Base-by-base conservation (phyloP, 1,140 invertebrate genomes). In the Bombus polaris region DNA sequence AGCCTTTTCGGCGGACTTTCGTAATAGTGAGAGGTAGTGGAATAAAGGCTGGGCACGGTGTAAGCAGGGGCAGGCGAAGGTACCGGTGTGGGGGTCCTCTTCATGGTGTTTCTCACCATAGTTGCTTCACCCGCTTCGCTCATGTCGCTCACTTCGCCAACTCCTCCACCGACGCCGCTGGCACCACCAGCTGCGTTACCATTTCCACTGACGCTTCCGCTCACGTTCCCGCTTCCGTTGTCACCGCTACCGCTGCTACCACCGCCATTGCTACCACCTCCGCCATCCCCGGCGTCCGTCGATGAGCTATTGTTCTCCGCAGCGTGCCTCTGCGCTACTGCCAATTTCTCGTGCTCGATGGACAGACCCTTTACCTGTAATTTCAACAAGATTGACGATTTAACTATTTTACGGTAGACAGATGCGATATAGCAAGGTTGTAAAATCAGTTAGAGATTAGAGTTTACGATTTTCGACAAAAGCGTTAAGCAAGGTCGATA, bases 291-390 rank as follows among this genome's bases (percentile, higher is more conserved):
- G 32, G 81, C 79, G 18, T 93, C 92, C 76, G 89, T 88, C 76
- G 93, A 92, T 73, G 92, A 93, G 85, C 93, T 94, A 89, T 94
- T 95, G 88, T 94, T 95, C 81, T 95, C 94, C 22, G 93, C 93
- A 32, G 92, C 93, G 83, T 97, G 96, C 86, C 96, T 96, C 91
- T 97, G 97, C 75, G 96, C 96, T 70, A 97, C 96, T 47, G 97
- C 97, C 92, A 97, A 91, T 90, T 97, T 97, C 88, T 97, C 97
- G 91, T 97, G 97, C 93, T 97, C 97, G 90, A 97, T 97, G 92
- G 97, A 97, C 90, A 98, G 93, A 81, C 97, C 97, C 94, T 98
- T 98, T 70, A 98, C 97, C 97, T 97, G 42, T 4, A 35, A 59
- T 71, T 22, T 5, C 12, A 42, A 32, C 2, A 8, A 12, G 9